phyloP scores from a whole-genome alignment of 2,888 invertebrate species.

The Heliconius erato region DNA sequence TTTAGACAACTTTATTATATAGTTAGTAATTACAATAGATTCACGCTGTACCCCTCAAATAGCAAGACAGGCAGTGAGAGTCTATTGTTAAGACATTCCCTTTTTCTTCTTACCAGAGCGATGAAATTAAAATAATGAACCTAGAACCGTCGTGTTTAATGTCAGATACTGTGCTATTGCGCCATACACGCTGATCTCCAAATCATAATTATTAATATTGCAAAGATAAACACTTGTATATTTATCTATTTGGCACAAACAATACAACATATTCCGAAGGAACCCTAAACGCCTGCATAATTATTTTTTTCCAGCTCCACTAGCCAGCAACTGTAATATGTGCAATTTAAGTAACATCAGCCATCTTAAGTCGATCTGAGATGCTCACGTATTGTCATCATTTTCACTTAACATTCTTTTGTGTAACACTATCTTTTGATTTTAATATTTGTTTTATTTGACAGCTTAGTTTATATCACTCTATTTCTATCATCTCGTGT shows the following conservation, averaged over 20 bases:
- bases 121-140: neutral
- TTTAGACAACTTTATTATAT: neutral
- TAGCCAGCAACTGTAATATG: constrained; percentile 3
- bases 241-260: neutral
- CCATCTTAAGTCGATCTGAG: constrained; percentile 4
- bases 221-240: neutral
- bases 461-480: neutral
- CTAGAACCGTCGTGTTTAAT: neutral
- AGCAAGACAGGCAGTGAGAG: too few species aligned
- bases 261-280: neutral
- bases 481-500: neutral
- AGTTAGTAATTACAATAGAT: neutral
- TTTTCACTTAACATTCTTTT: constrained; percentile 29
- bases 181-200: too few species aligned
- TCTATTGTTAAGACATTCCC: too few species aligned
- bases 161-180: neutral
- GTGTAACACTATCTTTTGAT: constrained; percentile 23
- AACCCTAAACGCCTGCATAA: constrained; percentile 21
- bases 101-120: too few species aligned
- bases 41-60: neutral
- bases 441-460: neutral
- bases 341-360: constrained; percentile 35
- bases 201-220: too few species aligned
- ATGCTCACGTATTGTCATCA: constrained; percentile 25
- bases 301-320: constrained; percentile 18